A percentile compares a stretch with the other conserved stretches of the same genome.
Evolutionary conservation across 2,888 invertebrate species (phyloP).

Genomic region (Oxycera nigricornis): DNA sequence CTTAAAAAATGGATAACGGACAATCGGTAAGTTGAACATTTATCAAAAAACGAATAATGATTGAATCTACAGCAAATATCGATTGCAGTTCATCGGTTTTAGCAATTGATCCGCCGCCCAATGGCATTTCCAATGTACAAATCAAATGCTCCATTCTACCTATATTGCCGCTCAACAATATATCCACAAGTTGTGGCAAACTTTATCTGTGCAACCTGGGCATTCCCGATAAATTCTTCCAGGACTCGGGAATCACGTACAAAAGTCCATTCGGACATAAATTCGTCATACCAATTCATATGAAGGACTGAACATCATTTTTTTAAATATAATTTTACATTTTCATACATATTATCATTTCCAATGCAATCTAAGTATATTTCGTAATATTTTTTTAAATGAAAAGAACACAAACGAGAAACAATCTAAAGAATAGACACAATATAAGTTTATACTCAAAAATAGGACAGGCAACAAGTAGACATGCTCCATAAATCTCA

Average conservation of each 20-base stretch:
- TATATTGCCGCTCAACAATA: conserved; percentile 73
- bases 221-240: conserved; percentile 78
- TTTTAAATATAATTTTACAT: conserved; percentile 2
- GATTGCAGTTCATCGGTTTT: conserved; percentile 70
- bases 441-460: neutral
- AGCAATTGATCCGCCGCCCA: conserved; percentile 77
- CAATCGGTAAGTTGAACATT: conserved; percentile 60
- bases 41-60: neutral
- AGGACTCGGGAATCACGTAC: conserved; percentile 78
- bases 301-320: conserved; percentile 58
- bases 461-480: neutral
- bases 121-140: conserved; percentile 67
- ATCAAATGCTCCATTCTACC: conserved; percentile 76
- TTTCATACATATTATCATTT: neutral
- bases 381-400: neutral
- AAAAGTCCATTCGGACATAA: conserved; percentile 85
- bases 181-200: conserved; percentile 69
- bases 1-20: conserved; percentile 74
- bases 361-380: neutral
- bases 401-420: neutral
- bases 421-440: neutral
- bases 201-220: conserved; percentile 86
- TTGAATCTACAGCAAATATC: neutral
- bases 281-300: conserved; percentile 78
- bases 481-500: too few species aligned